These are phyloP conservation scores for Pomacea canaliculata DNA, from an alignment of 2,888 invertebrate species.

Conservation along the genomic window DNA sequence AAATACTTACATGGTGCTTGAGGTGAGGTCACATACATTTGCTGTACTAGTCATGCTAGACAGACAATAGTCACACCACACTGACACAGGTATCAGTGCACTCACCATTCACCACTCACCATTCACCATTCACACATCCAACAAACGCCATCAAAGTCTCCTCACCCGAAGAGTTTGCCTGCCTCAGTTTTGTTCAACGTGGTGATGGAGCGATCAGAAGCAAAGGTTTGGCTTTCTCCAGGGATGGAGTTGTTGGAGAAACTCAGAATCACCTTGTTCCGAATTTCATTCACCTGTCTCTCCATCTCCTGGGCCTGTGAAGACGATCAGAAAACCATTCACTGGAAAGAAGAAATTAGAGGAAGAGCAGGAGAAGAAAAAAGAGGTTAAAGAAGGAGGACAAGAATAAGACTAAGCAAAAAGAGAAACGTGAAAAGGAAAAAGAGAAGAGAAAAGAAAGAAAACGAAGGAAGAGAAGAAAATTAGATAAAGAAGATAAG, in stretches of 20 bases:
- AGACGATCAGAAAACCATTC: neutral
- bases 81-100: too few species aligned
- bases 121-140: too few species aligned
- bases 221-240: slow-evolving; percentile 8
- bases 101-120: too few species aligned
- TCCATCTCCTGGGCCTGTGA: neutral
- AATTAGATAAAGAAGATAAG: neutral
- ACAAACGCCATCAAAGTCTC: neutral
- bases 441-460: neutral
- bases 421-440: neutral
- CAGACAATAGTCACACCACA: too few species aligned
- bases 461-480: neutral
- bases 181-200: slow-evolving; percentile 2
- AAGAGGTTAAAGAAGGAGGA: neutral
- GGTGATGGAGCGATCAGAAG: slow-evolving; percentile 1
- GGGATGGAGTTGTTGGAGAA: slow-evolving; percentile 2
- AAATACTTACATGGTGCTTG: too few species aligned
- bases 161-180: neutral
- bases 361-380: neutral
- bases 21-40: too few species aligned
- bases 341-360: neutral
- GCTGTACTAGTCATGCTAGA: too few species aligned
- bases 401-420: too few species aligned
- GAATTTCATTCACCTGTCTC: neutral
- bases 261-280: neutral